Evolutionary conservation across 2,113 vertebrate genomes (phyloP).

Genomic region (Corythornis cristatus): DNA sequence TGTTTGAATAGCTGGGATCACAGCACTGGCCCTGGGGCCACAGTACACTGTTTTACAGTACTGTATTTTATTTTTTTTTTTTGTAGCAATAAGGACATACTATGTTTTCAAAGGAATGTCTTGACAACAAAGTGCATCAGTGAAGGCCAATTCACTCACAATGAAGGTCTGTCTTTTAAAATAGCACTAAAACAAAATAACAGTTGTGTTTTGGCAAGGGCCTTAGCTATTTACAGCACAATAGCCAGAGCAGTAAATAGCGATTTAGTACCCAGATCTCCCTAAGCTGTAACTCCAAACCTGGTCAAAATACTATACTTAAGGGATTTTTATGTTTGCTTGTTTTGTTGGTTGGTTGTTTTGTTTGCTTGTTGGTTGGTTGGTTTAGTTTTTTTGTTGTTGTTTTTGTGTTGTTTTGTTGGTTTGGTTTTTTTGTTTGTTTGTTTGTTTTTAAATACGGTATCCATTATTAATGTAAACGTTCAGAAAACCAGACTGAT

Average conservation of each 20-base stretch:
- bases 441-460: constrained; percentile 70
- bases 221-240: constrained; percentile 72
- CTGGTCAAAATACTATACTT: constrained; percentile 73
- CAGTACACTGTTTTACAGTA: background rate
- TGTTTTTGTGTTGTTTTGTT: background rate
- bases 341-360: constrained; percentile 36
- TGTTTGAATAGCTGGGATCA: background rate
- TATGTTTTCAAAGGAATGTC: constrained; percentile 72
- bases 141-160: constrained; percentile 76
- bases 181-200: constrained; percentile 80
- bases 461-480: constrained; percentile 83
- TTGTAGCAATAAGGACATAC: constrained; percentile 61
- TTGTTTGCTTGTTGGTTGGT: constrained; percentile 59
- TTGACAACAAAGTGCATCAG: constrained; percentile 72
- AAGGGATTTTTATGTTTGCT: constrained; percentile 62
- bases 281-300: constrained; percentile 71
- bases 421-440: constrained; percentile 63
- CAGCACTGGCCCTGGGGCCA: background rate
- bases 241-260: constrained; percentile 54
- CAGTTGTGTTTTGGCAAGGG: constrained; percentile 74
- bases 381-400: constrained; percentile 51
- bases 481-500: constrained; percentile 76
- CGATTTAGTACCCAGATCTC: constrained; percentile 48
- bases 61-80: constrained; percentile 23
- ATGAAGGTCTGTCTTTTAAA: constrained; percentile 81